These are phyloP conservation scores for Perca schrenkii DNA, from an alignment of 2,113 vertebrate genomes.

Conservation along the genomic window DNA sequence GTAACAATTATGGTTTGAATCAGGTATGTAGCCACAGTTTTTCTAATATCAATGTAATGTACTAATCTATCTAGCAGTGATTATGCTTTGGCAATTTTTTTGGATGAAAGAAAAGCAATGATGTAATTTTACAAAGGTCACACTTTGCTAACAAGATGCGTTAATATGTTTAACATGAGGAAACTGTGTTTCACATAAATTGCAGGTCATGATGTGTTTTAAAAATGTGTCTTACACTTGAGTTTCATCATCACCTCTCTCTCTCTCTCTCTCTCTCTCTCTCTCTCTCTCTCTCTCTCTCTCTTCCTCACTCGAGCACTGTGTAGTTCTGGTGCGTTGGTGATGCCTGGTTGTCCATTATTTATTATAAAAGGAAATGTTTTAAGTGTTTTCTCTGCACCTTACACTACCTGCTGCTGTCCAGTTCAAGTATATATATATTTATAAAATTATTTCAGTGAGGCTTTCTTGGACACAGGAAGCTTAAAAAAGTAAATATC, in stretches of 20 bases:
- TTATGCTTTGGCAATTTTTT: conserved; percentile 18
- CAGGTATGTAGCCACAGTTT: neutral
- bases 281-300: conserved; percentile 1
- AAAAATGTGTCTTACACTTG: conserved; percentile 75
- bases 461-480: neutral
- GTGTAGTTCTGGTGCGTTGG: conserved; percentile 28
- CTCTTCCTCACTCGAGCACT: conserved; percentile 13
- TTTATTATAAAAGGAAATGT: conserved; percentile 45
- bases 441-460: neutral
- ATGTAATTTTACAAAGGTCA: conserved; percentile 35
- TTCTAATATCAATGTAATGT: neutral
- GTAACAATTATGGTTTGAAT: conserved; percentile 11
- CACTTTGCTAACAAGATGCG: conserved; percentile 42
- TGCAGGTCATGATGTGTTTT: conserved; percentile 55
- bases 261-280: conserved; percentile 8
- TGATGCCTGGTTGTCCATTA: conserved; percentile 45
- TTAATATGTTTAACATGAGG: conserved; percentile 54
- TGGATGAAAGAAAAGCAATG: conserved; percentile 20
- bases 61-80: neutral
- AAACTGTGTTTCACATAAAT: conserved; percentile 64
- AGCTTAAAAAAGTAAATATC: neutral
- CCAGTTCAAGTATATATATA: neutral
- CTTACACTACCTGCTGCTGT: neutral
- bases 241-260: conserved; percentile 80
- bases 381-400: conserved; percentile 14